Evolutionary conservation across 2,888 invertebrate genomes (phyloP), one percentile per base, ranked within the genome.

Genomic region (Empis livida): DNA sequence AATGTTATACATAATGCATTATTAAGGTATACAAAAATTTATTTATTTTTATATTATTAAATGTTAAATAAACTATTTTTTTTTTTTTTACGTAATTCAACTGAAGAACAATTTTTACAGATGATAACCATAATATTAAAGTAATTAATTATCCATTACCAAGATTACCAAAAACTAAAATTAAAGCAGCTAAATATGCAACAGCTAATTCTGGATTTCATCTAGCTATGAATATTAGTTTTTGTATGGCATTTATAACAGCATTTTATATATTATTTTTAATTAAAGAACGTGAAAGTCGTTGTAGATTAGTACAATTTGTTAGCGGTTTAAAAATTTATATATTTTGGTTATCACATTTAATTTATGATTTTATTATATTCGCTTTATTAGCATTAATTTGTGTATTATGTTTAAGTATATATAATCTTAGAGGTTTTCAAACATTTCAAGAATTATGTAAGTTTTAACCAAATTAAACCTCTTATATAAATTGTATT

Each of bases 221-320:
- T 60, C 59, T 84, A 17, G 77, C 85, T 0, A 77, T 80, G 49
- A 83, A 82, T 53, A 71, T 88, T 43, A 80, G 82, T 11, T 85
- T 84, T 64, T 82, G 84, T 59, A 74, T 89, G 68, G 77, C 82
- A 14, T 85, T 90, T 57, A 80, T 80, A 2, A 76, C 77, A 43
- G 58, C 65, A 5, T 78, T 81, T 42, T 83, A 76, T 55, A 70
- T 82, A 31, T 70, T 82, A 62, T 82, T 82, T 52, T 61, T 72
- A 50, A 61, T 66, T 30, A 65, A 82, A 68, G 89, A 90, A 62
- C 75, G 84, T 20, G 71, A 78, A n/a, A 77, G 75, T 38, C 79
- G 84, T 39, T 79, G 84, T 0, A 86, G 86, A 59, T 75, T 87
- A 42, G 68, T 87, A 23, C 87, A 88, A 60, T 80, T 81, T 57